A percentile compares a stretch with the other conserved stretches of the same genome.
Conservation (phyloP, 1,140 invertebrate species). For the Theocolax elegans region DNA sequence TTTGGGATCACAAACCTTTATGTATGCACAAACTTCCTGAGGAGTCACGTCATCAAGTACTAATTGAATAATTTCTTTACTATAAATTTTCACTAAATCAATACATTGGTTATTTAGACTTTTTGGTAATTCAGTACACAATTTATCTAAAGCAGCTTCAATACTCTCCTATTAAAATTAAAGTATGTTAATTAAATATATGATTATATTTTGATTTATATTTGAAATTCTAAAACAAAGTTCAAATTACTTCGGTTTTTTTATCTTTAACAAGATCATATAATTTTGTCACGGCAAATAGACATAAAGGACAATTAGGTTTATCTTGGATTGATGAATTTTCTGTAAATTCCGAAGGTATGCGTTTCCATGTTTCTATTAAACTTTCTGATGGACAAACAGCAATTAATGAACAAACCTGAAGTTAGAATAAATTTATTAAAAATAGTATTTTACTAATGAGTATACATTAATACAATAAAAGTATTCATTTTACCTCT, state of each 20-base stretch:
- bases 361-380: slow-evolving; percentile 57
- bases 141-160: slow-evolving; percentile 74
- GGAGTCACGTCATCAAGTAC: slow-evolving; percentile 79
- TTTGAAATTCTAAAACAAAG: background rate
- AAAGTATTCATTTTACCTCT: slow-evolving; percentile 19
- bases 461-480: background rate
- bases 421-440: slow-evolving; percentile 34
- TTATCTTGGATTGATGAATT: slow-evolving; percentile 69
- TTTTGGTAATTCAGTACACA: slow-evolving; percentile 78
- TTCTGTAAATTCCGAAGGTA: slow-evolving; percentile 67
- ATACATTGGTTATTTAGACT: slow-evolving; percentile 76
- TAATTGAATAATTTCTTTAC: slow-evolving; percentile 80
- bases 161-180: slow-evolving; percentile 62
- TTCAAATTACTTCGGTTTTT: slow-evolving; percentile 75
- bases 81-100: slow-evolving; percentile 82
- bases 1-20: slow-evolving; percentile 75
- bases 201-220: background rate
- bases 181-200: background rate
- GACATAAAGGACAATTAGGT: slow-evolving; percentile 79
- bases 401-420: slow-evolving; percentile 74
- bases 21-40: slow-evolving; percentile 80
- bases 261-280: slow-evolving; percentile 76
- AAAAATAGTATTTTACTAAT: background rate
- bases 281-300: slow-evolving; percentile 80
- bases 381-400: slow-evolving; percentile 67